Base-by-base conservation (phyloP, 2,888 invertebrate genomes). In the Drosophila aldrichi region DNA sequence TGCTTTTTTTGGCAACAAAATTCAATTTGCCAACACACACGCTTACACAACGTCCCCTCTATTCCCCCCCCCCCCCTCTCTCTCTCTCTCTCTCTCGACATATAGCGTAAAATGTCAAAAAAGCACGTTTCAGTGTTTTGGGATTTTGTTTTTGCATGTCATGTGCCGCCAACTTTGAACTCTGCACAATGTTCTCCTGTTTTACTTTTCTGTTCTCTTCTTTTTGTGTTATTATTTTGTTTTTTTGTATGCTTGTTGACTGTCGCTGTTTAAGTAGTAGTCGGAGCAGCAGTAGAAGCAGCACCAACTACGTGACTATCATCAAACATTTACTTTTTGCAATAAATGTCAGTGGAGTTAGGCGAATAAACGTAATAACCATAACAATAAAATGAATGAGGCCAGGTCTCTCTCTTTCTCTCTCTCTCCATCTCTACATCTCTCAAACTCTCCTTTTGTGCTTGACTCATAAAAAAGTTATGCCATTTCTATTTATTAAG, bases 101-200 rank as follows among this genome's bases (percentile, higher is more conserved):
- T 59, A 66, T 57, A 63, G 55, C 64, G 76, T 57, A 70, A 82
- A 84, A 85, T 88, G 89, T 85, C 77, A 79, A 88, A 77, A 89
- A 75, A 67, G 80, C 89, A 85, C 89, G 89, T 85, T 89, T 72
- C 88, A 79, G 86, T 89, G 86, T 88, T 85, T 84, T 84, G 74
- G 85, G 85, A 89, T 82, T 89, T 84, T 77, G 61, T 88, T 71
- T 88, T 82, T 85, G 89, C 88, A 87, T 84, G 89, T 89, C 82
- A 84, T 84, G 72, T 81, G 70, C 56, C 49, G 62, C 82, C 71
- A 84, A 89, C 80, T 89, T 85, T 89, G 72, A 77, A 79, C 70
- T 81, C 78, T 59, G 51, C 66, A 41, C 65, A 68, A 57, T 18
- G 54, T 3, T 32, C 46, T 67, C 49, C 61, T 29, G 57, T 52